Conservation (phyloP, 1,140 invertebrate species). For the Prorops nasuta region DNA sequence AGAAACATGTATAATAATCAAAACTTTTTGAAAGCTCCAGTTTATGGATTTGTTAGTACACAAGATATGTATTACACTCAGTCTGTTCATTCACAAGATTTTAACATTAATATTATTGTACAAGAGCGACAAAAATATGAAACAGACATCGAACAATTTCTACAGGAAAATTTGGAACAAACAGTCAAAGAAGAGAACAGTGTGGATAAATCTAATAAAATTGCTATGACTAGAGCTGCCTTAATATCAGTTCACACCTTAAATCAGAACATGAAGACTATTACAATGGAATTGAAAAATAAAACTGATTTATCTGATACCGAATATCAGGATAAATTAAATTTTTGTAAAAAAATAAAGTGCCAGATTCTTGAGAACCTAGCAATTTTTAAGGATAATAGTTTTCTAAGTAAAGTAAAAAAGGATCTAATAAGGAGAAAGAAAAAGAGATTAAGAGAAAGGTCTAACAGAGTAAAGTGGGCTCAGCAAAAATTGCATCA, state of each 20-base stretch:
- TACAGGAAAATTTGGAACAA: slow-evolving; percentile 10
- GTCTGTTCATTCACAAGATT: no score
- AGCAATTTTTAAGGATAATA: slow-evolving; percentile 44
- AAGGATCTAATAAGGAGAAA: slow-evolving; percentile 55
- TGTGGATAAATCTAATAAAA: slow-evolving; percentile 26
- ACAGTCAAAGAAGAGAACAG: slow-evolving; percentile 11
- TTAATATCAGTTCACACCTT: slow-evolving; percentile 38
- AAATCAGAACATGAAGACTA: slow-evolving; percentile 50
- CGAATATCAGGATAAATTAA: slow-evolving; percentile 58
- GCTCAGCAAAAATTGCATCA: slow-evolving; percentile 47
- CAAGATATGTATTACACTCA: no score
- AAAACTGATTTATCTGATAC: slow-evolving; percentile 49
- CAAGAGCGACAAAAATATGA: slow-evolving; percentile 30
- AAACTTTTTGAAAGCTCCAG: slow-evolving; percentile 4
- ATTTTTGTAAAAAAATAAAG: slow-evolving; percentile 51
- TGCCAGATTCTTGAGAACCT: slow-evolving; percentile 50
- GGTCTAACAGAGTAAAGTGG: slow-evolving; percentile 49
- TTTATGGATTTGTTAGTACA: no score
- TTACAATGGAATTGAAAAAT: slow-evolving; percentile 48
- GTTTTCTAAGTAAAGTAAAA: slow-evolving; percentile 50
- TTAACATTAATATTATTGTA: no score
- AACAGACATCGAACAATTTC: slow-evolving; percentile 34
- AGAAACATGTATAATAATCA: slow-evolving; percentile 18
- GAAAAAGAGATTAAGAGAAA: slow-evolving; percentile 60
- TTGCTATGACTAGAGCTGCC: slow-evolving; percentile 41